phyloP scores from a whole-genome alignment of 2,888 invertebrate species.

The Melanostoma mellinum region DNA sequence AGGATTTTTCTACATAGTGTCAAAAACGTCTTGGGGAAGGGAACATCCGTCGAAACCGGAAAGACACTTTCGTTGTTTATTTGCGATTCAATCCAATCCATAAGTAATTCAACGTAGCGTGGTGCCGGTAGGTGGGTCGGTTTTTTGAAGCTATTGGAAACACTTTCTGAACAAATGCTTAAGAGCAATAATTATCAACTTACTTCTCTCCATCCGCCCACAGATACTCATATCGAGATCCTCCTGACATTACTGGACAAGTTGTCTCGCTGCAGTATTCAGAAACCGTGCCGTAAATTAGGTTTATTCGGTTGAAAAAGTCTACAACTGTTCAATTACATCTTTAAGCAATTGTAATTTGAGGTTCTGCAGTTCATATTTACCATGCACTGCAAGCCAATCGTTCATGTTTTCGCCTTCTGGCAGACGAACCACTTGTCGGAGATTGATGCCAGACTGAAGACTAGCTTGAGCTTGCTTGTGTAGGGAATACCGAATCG shows the following conservation, averaged over 20 bases:
- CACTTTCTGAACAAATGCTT: not conserved
- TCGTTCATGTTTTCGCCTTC: constrained; percentile 93
- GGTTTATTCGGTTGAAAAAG: constrained; percentile 95
- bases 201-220: constrained; percentile 93
- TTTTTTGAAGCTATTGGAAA: constrained; percentile 84
- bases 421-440: constrained; percentile 91
- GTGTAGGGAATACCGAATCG: constrained; percentile 91
- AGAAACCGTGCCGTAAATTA: constrained; percentile 94
- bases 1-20: constrained; percentile 92
- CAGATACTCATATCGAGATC: constrained; percentile 93
- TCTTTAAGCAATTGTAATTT: constrained; percentile 24
- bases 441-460: constrained; percentile 93
- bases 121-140: constrained; percentile 92
- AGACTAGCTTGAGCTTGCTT: constrained; percentile 95
- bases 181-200: constrained; percentile 41
- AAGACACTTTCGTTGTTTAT: constrained; percentile 94
- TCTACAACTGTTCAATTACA: constrained; percentile 89
- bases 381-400: constrained; percentile 96
- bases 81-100: constrained; percentile 96
- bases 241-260: constrained; percentile 96
- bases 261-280: constrained; percentile 92
- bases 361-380: constrained; percentile 80
- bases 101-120: constrained; percentile 90
- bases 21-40: constrained; percentile 93
- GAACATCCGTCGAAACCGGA: constrained; percentile 92